phyloP scores from a whole-genome alignment of 2,113 vertebrate genomes.

The Leucopsar rothschildi region DNA sequence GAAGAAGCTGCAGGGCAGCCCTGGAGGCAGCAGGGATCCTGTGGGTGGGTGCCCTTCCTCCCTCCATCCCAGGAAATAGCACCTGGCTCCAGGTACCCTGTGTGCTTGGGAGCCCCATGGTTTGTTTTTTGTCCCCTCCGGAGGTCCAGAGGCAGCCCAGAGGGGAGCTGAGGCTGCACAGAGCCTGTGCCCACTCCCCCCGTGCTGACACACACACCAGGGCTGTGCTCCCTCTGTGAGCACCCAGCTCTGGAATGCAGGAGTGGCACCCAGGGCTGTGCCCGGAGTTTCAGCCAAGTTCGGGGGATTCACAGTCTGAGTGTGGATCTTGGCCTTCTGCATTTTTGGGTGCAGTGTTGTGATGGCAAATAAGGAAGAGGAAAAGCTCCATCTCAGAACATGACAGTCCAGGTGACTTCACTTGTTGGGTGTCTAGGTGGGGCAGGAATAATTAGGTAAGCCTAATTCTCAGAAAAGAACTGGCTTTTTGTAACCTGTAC shows the following conservation, averaged over 20 bases:
- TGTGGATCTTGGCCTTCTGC: neutral
- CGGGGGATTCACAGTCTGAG: neutral
- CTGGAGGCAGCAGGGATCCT: neutral
- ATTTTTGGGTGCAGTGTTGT: neutral
- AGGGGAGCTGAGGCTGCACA: accelerated
- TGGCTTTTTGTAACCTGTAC: neutral
- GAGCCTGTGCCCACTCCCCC: accelerated
- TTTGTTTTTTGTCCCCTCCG: neutral
- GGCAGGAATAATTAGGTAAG: neutral
- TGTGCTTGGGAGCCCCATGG: neutral
- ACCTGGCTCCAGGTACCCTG: accelerated
- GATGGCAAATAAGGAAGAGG: neutral
- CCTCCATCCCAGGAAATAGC: neutral
- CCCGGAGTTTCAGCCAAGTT: accelerated
- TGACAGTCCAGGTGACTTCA: neutral
- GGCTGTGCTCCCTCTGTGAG: neutral
- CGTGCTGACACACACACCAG: accelerated
- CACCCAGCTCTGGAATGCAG: neutral
- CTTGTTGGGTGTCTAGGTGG: neutral
- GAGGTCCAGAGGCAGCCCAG: neutral
- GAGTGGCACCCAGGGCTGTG: neutral
- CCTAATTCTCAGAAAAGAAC: neutral
- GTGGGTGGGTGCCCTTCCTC: neutral
- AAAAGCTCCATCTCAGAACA: neutral
- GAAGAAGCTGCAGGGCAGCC: neutral